Base-by-base conservation (phyloP, 64 coral and sea anemone genomes). In the Montipora foliosa region DNA sequence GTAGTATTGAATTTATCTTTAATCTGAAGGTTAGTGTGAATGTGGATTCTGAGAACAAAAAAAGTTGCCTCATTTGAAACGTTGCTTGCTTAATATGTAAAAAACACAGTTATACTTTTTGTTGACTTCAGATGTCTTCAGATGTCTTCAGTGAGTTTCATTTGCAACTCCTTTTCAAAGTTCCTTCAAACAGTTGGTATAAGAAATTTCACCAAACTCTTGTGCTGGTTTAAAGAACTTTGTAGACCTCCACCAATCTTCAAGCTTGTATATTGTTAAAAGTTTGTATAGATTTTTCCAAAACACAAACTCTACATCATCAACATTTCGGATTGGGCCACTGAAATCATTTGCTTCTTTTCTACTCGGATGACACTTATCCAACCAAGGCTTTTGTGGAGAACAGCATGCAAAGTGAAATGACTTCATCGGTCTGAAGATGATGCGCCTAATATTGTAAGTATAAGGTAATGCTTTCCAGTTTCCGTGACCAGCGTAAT, bases 241-340 rank as follows among this genome's bases (percentile, higher is more conserved):
- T 83, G 95, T 91, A 10, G 69, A 77, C 47, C 79, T 75, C 95
- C 95, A 97, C 95, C 95, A 97, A 8, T 78, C 75, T 8, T 94
- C 95, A 55, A 97, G 75, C 37, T 73, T 12, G 13, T 89, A 44
- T 5, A 60, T 79, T 59, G 83, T 66, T 13, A 97, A 48, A 24
- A 94, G 9, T 44, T 97, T 78, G 84, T 94, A 97, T 14, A 94
- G 76, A 50, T 49, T 89, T 81, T 97, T 97, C 95, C 95, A 97
- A 57, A 97, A 97, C 2, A 92, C 2, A 11, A 96, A 22, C 10
- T 79, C 89, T 83, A 94, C 82, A 52, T 93, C 88, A 71, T 97
- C 72, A 47, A 91, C 83, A 25, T 79, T 15, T 47, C 74, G 76
- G 49, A 97, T 94, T 17, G 92, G 95, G 12, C 77, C 52, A 58